Base-by-base conservation (phyloP, 2,113 vertebrate genomes). In the Ellobius talpinus region DNA sequence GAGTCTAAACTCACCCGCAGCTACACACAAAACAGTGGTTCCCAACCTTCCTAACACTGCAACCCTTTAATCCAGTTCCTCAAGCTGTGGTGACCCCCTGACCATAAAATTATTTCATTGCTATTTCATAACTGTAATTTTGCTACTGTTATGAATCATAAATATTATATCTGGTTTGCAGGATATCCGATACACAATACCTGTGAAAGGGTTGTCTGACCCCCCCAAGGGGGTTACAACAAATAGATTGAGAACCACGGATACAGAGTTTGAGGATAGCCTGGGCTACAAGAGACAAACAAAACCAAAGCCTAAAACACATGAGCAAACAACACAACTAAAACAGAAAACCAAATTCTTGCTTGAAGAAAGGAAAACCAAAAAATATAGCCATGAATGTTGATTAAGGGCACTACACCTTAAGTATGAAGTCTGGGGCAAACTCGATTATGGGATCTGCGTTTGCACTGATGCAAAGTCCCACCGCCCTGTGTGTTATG, bases 401-500 rank as follows among this genome's bases (percentile, higher is more conserved):
- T 13, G 42, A 66, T 47, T 19, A 24, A 70, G 31, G 70, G 12
- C 65, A 70, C 31, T 16, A 36, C 8, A 52, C 3, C 17, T 0
- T 26, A 52, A 52, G 45, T 12, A 36, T 19, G 23, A 36, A 55
- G 24, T n/a, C 36, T 26, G 66, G 36, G 47, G 12, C 23, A 10
- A 68, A 17, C 47, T 26, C 21, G 33, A 11, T 72, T n/a, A 17
- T 52, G 47, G n/a, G 14, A 29, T n/a, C 12, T 55, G 21, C 33
- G 8, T 66, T 61, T 26, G 45, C 10, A 33, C 0, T 1, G 29
- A 63, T 39, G 55, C 78, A 36, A 68, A 76, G 55, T 2, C 1
- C 39, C 47, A 12, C 0, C 0, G 50, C n/a, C 61, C 79, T 13
- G 17, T 13, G 36, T 6, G 5, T 31, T 42, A 55, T 0, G 9